Evolutionary conservation across 2,113 vertebrate genomes (phyloP), one percentile per base, ranked within the genome.

Genomic region (Muscicapa adusta): DNA sequence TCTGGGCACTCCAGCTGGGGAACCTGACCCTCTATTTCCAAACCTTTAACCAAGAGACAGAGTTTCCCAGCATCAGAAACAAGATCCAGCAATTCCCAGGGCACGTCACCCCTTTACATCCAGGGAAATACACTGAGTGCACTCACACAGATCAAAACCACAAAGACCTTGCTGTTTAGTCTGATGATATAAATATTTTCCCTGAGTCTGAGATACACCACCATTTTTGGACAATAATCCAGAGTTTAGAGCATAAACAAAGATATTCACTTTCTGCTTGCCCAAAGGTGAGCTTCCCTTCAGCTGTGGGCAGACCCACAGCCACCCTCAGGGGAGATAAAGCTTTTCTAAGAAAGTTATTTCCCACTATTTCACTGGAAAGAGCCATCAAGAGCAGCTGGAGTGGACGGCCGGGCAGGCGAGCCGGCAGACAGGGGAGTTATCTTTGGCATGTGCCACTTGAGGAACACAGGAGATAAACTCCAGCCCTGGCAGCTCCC

Each of bases 121-220:
- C 73, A 68, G 22, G 2, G 57, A 23, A 66, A 67, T 1, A 22
- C 14, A 8, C 56, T 4, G 47, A 51, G 60, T 0, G 34, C 76
- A 28, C 62, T n/a, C 75, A 10, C 12, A 71, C 11, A 31, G 56
- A 74, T 70, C 48, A 12, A 86, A 89, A 89, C 91, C 73, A 0
- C 95, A 77, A 67, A 38, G 50, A 50, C 40, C 33, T 68, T 40
- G 14, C 51, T 91, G 80, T 91, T 94, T 82, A 71, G 57, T 36
- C 93, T 75, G 61, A 45, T 7, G 11, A 45, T 20, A 61, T 92
- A 97, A 96, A 96, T 92, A 94, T 95, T 94, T 95, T n/a, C 81
- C 68, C 62, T 0, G 0, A 38, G 48, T 34, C 63, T 24, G 53
- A 92, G 84, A 92, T 92, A 93, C 5, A 31, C 12, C 66, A 56